Base-by-base conservation (phyloP, 2,797 vertebrate genomes). In the Hoplostethus atlanticus region DNA sequence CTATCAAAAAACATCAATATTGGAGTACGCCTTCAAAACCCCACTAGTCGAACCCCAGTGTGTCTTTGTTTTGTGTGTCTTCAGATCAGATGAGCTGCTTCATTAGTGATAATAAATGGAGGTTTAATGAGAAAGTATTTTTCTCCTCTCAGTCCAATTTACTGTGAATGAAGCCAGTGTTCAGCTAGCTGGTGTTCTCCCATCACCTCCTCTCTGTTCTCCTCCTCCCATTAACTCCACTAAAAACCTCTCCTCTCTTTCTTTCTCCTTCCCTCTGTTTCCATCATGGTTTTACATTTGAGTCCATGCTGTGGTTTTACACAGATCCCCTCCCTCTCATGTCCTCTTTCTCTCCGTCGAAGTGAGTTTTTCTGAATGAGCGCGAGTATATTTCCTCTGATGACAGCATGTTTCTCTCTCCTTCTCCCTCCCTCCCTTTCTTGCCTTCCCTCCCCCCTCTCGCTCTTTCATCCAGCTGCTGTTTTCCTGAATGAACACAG, bases 401-500 rank as follows among this genome's bases (percentile, higher is more conserved):
- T 83, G 85, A 88, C 60, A 28, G 5, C 73, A 85, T 73, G 52
- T 68, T 53, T 68, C 42, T 36, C 48, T 78, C 71, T 81, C 77
- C 68, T 25, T 48, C 56, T 40, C 51, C 40, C 58, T 15, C 63
- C n/a, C 53, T 21, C 53, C n/a, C 21, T 44, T 25, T 55, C n/a
- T 16, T 12, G 25, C 51, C 6, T 13, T 48, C 12, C 9, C 28
- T 50, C 13, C 34, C 8, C 30, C 25, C 73, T 40, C 74, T 65
- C 71, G 64, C 64, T 28, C 58, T 59, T 56, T 64, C 77, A 73
- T 84, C 75, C 84, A 78, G 87, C 77, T 81, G 81, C 76, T 82
- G 70, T 80, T 92, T 91, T 88, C 80, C 76, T 90, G 84, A 92
- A 91, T 92, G 86, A 86, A 80, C 68, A 28, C 64, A 56, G 56